Base-by-base conservation (phyloP, 1,140 invertebrate species). In the Drosophila sproati region DNA sequence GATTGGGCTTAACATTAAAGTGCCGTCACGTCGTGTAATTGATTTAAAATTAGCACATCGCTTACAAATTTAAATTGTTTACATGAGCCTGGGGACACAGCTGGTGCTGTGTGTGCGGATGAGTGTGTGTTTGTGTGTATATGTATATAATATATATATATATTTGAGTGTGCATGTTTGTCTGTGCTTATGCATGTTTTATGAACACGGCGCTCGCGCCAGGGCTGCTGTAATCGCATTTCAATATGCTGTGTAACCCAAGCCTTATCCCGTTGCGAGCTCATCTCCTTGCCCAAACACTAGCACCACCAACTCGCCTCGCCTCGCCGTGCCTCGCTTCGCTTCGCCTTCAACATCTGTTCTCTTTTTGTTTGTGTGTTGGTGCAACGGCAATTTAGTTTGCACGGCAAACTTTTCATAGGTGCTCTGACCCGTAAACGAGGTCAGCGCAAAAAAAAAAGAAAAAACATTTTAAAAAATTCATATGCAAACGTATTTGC, bases 31-130 rank as follows among this genome's bases (percentile, higher is more conserved):
- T 88, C 77, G 60, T 88, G 80, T 87, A 87, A 87, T 87, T 87
- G 82, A 87, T 87, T 87, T 87, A 82, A 88, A 87, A 88, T 87
- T 87, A 87, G 82, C 82, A 87, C 83, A 87, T 83, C 77, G 79
- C 82, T 80, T 82, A 74, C 78, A 83, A 87, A 88, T 87, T 82
- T 80, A 80, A 88, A 87, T 86, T 87, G 82, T 87, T 87, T 88
- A 87, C 82, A 88, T 82, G 79, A 72, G 82, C 82, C 82, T 80
- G 62, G 79, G 83, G 82, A 79, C 74, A 73, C 74, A 73, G 62
- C 74, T 73, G 73, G 55, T 77, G 81, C 41, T 77, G 54, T 47
- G 51, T 37, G 28, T 50, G 50, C 20, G 20, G 20, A 20, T 55
- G 34, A 32, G 41, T 29, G 28, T 39, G 28, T 31, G 37, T 51